Conservation (phyloP, 2,797 vertebrate genomes). For the Karalla daura region DNA sequence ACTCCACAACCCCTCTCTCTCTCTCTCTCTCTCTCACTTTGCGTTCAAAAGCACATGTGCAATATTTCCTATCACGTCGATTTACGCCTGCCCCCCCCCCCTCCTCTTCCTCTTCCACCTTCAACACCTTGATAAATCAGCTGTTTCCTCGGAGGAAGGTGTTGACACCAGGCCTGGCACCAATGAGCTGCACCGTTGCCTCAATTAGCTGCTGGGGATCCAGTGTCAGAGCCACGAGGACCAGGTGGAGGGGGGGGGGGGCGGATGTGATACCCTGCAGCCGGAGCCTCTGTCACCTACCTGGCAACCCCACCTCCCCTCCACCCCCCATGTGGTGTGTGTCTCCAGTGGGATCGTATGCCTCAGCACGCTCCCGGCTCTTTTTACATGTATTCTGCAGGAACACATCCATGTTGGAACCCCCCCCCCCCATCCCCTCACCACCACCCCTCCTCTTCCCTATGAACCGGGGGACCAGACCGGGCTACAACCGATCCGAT, state of each 20-base stretch:
- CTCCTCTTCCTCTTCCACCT: conserved; percentile 27
- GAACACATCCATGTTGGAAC: conserved; percentile 49
- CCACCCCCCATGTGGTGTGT: too few species aligned
- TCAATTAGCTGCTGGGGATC: conserved; percentile 74
- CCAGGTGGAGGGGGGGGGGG: too few species aligned
- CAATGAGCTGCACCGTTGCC: conserved; percentile 66
- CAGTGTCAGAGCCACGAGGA: conserved; percentile 66
- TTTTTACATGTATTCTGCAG: conserved; percentile 63
- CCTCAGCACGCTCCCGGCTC: conserved; percentile 48
- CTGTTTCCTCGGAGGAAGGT: conserved; percentile 66
- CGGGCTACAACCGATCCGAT: conserved; percentile 61
- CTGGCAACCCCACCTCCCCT: conserved; percentile 67
- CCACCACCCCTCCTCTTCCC: conserved; percentile 50
- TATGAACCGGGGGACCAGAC: conserved; percentile 56
- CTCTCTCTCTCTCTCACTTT: conserved; percentile 30
- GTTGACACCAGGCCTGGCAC: conserved; percentile 65
- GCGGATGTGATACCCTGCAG: conserved; percentile 62
- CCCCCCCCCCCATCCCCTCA: too few species aligned
- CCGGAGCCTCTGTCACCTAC: conserved; percentile 62
- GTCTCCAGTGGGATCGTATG: conserved; percentile 58
- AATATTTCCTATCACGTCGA: conserved; percentile 56
- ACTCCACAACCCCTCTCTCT: conserved; percentile 32
- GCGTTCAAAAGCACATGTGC: conserved; percentile 43
- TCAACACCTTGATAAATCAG: conserved; percentile 48
- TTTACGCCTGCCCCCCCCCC: conserved; percentile 53